Base-by-base conservation (phyloP, 64 coral and sea anemone genomes). In the Pocillopora damicornis region DNA sequence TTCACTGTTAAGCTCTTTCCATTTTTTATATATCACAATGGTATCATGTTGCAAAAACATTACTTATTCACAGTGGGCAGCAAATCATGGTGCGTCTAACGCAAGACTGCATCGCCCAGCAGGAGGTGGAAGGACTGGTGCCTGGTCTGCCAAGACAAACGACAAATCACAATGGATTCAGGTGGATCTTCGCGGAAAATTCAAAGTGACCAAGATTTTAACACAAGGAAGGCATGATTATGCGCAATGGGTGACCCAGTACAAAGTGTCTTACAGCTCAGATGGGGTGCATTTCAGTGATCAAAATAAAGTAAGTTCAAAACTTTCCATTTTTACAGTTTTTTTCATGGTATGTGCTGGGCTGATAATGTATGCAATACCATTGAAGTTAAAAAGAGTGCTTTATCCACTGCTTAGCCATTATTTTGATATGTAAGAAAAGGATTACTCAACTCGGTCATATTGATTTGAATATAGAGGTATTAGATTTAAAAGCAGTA, bases 151-250 rank as follows among this genome's bases (percentile, higher is more conserved):
- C 22, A 61, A 63, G 8, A 15, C 2, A 56, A 71, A 77, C 37
- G 73, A 77, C 61, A 71, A 42, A 20, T 11, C 12, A 12, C 58
- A 88, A 78, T 88, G 72, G 73, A 14, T 88, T 61, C 73, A 88
- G 35, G 86, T 87, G 14, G 76, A 78, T 35, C 76, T 78, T 58
- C 36, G 76, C 7, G 36, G 5, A 37, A 58, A 16, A 34, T 45
- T 58, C 14, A 25, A 78, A 58, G 76, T 78, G 56, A 78, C 35
- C 76, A 37, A 58, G 36, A 22, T 78, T 0, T 15, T 35, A 35
- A 58, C 76, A 78, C 76, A 78, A 42, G 76, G 76, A 17, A 37
- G 76, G 36, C 76, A 78, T 11, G 76, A 58, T n/a, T 0, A 15
- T 15, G 56, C 36, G 5, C 76, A 78, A 35, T 78, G 76, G 76